Percentiles rank a stretch among this genome's conserved stretches.
Conservation (phyloP, 2,888 invertebrate genomes). For the Achlya flavicornis region DNA sequence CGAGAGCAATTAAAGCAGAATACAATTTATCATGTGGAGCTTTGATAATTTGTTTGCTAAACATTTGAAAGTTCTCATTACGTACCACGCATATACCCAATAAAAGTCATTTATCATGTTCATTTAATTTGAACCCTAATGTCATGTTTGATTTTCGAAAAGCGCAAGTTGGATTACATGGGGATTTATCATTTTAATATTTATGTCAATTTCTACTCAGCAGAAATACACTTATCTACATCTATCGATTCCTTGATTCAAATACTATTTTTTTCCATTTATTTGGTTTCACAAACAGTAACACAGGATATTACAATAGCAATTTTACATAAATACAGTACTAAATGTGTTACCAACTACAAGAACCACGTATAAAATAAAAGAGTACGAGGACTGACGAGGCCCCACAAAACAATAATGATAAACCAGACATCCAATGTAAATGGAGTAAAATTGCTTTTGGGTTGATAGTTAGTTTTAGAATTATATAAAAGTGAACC, state of each 20-base stretch:
- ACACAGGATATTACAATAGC: no score
- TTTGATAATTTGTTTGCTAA: conserved; percentile 29
- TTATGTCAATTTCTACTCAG: no score
- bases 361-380: no score
- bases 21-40: conserved; percentile 29
- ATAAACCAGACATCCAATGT: neutral
- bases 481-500: neutral
- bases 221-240: neutral
- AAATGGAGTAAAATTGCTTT: neutral
- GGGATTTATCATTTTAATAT: conserved; percentile 20
- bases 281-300: no score
- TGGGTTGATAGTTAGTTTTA: neutral
- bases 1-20: conserved; percentile 19
- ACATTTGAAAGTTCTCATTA: conserved; percentile 7
- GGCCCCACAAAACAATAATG: no score
- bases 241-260: no score
- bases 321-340: no score
- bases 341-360: no score
- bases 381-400: no score
- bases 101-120: conserved; percentile 6
- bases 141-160: neutral
- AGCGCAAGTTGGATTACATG: conserved; percentile 14
- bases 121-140: neutral
- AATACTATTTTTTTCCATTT: no score
- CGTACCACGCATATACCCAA: neutral